phyloP scores from a whole-genome alignment of 2,113 vertebrate genomes.

The Hyperopisus bebe region DNA sequence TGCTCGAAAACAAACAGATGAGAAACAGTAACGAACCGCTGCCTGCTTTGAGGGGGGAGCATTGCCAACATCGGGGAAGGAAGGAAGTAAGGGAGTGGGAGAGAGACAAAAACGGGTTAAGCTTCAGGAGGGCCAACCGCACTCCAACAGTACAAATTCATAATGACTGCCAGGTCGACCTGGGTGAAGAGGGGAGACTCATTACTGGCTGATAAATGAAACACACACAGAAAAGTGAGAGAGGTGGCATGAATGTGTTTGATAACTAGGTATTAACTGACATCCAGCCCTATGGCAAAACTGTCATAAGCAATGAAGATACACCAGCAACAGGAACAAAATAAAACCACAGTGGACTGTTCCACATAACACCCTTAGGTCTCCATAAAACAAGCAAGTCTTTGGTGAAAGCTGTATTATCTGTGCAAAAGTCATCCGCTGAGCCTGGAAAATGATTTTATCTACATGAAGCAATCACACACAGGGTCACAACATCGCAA shows the following conservation, averaged over 20 bases:
- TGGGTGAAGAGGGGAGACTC: not conserved
- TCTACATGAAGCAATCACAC: not conserved
- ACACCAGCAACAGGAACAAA: not conserved
- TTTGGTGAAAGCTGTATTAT: not conserved
- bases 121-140: slow-evolving; percentile 39
- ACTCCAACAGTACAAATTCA: slow-evolving; percentile 35
- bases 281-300: not conserved
- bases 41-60: slow-evolving; percentile 69
- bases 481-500: not conserved
- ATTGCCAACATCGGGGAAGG: slow-evolving; percentile 62
- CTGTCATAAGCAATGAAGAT: not conserved
- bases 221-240: not conserved
- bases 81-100: slow-evolving; percentile 37
- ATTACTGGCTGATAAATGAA: not conserved
- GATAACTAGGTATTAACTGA: not conserved
- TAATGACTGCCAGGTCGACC: not conserved
- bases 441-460: not conserved
- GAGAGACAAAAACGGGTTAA: slow-evolving; percentile 49
- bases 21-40: slow-evolving; percentile 81
- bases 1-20: slow-evolving; percentile 57
- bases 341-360: not conserved
- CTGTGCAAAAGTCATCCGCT: not conserved
- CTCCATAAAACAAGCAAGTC: not conserved
- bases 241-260: not conserved
- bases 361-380: not conserved